Evolutionary conservation across 1,140 invertebrate species (phyloP).

Genomic region (Glomeris maerens): DNA sequence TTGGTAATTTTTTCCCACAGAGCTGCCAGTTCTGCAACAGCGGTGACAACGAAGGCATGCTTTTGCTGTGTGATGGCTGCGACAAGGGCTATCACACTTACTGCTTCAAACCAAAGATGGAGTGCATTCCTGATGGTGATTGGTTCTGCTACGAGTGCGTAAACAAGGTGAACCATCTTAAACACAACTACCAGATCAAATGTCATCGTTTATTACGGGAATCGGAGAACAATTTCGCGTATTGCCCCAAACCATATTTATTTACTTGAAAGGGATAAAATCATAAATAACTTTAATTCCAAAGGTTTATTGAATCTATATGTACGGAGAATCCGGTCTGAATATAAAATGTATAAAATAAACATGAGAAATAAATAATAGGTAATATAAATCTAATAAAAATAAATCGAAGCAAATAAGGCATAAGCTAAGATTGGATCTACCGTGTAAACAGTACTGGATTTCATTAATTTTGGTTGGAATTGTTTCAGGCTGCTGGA

Average conservation of each 20-base stretch:
- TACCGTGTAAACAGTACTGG: conserved; percentile 1
- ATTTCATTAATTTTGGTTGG: conserved; percentile 5
- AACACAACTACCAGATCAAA: no score
- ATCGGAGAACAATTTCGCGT: no score
- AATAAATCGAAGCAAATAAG: no score
- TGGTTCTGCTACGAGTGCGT: conserved; percentile 97
- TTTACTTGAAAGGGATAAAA: no score
- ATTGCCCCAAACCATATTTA: no score
- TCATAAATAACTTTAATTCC: no score
- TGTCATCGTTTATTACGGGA: no score
- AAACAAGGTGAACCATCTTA: conserved; percentile 91
- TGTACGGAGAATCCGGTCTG: not conserved
- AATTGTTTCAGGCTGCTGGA: conserved; percentile 6
- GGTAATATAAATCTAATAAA: no score
- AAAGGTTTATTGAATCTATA: not conserved
- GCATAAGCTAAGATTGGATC: no score
- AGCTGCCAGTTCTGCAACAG: conserved; percentile 92
- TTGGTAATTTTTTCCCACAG: conserved; percentile 42
- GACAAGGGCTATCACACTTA: conserved; percentile 97
- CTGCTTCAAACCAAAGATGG: conserved; percentile 94
- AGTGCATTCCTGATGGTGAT: conserved; percentile 86
- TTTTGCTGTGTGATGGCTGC: conserved; percentile 89
- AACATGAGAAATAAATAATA: no score
- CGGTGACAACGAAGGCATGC: conserved; percentile 88
- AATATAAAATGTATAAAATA: no score